Base-by-base conservation (phyloP, 2,797 vertebrate species). In the Anguilla marmorata region DNA sequence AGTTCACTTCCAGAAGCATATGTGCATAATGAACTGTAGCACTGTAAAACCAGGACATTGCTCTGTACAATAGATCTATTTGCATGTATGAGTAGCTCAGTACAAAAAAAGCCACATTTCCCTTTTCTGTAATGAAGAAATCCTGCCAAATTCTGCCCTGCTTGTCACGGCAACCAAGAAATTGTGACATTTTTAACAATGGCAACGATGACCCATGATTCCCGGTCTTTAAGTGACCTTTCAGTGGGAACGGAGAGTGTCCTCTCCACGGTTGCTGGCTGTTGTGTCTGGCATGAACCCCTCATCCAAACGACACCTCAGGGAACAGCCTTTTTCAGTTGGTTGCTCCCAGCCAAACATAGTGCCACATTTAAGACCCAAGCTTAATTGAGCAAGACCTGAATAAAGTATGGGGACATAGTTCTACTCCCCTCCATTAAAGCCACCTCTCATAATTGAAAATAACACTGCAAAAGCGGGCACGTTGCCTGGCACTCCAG, bases 401-500 rank as follows among this genome's bases (percentile, higher is more conserved):
- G 33, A 76, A 76, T 76, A 4, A 76, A 76, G 74, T 37, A 14
- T 76, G 74, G 74, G 27, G 74, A 76, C 74, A 76, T 41, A 41
- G 72, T 37, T 72, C n/a, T 72, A 72, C 69, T 72, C 69, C 69
- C 27, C 69, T 33, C 69, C 69, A 60, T 54, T 58, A 24, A 16
- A 63, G 74, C 52, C 33, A 82, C 54, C 74, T 60, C 86, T 79
- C 19, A 33, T 24, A 58, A 52, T 74, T 87, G 74, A 79, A 87
- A 82, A 27, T 16, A 87, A 63, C 58, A 52, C 48, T 19, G 21
- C 50, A 54, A 52, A 19, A 87, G 33, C 3, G 74, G 74, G 74
- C 74, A 76, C 33, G 19, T 14, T 41, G 74, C 74, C 30, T 76
- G 74, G 30, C 3, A 7, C 33, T 41, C 74, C 69, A 72, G 69